Base-by-base conservation (phyloP, 2,113 vertebrate genomes). In the Manacus vitellinus region DNA sequence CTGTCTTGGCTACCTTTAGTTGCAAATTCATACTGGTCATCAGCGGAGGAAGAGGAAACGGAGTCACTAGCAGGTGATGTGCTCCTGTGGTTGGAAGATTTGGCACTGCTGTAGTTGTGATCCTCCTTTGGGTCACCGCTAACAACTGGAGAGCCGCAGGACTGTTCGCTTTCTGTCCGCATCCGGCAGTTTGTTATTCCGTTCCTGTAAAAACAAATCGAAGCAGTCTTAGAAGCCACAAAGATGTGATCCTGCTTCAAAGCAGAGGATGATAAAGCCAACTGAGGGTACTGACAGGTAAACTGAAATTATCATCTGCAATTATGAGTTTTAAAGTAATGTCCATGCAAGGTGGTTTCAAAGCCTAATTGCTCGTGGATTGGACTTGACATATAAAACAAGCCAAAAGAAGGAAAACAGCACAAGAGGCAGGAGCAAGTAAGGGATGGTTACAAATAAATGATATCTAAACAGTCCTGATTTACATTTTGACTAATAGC, bases 91-190 rank as follows among this genome's bases (percentile, higher is more conserved):
- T 96, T 97, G 97, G 98, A 97, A 97, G 99, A 98, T 97, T 99
- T 99, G 97, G 99, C 99, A 93, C 98, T 99, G 98, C 99, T 99
- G 97, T 99, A 99, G 83, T 99, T 99, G 98, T 99, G 99, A 91
- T 99, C 99, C 91, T 99, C 99, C 98, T 99, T 99, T 59, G 99
- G 99, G 97, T 99, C 99, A 52, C 99, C 99, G 13, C 99, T 98
- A 83, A 98, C 99, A 31, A 98, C 98, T 4, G 99, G 99, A 41
- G 99, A 99, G 97, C 98, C 99, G 21, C 99, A 97, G 10, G 98
- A 98, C 10, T 98, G 98, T 66, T 99, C 98, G 24, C 98, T 99
- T 95, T 99, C 99, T 31, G 98, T 99, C 95, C 98, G 98, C 97
- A 98, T 98, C 68, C 99, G 98, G 97, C 98, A 99, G 95, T 98